Percentiles rank a stretch among this genome's conserved stretches.
Evolutionary conservation across 2,797 vertebrate genomes (phyloP).

Genomic region (Echeneis naucrates): DNA sequence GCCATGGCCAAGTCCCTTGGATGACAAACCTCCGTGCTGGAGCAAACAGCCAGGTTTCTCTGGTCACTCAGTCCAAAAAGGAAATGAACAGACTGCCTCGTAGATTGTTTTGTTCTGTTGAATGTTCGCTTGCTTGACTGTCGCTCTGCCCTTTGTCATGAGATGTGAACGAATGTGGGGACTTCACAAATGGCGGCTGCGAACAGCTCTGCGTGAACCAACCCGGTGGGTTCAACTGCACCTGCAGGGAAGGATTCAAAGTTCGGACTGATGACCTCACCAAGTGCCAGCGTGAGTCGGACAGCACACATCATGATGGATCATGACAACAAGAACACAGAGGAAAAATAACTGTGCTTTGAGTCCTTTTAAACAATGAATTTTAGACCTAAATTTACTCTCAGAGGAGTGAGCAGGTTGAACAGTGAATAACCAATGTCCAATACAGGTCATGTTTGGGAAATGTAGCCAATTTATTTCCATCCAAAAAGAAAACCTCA

Average conservation of each 20-base stretch:
- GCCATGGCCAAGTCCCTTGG: not conserved
- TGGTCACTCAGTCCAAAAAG: not conserved
- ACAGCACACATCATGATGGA: not conserved
- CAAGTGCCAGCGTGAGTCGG: conserved; percentile 86
- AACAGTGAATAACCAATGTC: too few relatives aligned
- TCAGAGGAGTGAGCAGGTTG: too few relatives aligned
- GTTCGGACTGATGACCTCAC: conserved; percentile 78
- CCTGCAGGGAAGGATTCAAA: conserved; percentile 81
- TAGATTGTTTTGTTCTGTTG: not conserved
- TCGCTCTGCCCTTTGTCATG: conserved; percentile 14
- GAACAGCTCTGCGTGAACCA: conserved; percentile 86
- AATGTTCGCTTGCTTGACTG: not conserved
- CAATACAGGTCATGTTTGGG: too few relatives aligned
- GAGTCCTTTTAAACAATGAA: too few relatives aligned
- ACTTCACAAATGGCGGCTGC: conserved; percentile 87
- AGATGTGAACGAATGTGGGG: conserved; percentile 87
- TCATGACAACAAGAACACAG: not conserved
- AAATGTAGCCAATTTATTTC: too few relatives aligned
- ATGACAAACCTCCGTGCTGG: not conserved
- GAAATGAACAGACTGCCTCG: not conserved
- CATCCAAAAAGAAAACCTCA: too few relatives aligned
- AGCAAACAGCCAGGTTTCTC: not conserved
- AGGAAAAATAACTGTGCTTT: too few relatives aligned
- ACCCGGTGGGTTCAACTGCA: conserved; percentile 83
- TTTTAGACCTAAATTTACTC: too few relatives aligned